These are phyloP conservation scores for Lepilemur septentrionalis DNA, from an alignment of 2,797 vertebrate genomes.

Conservation along the genomic window DNA sequence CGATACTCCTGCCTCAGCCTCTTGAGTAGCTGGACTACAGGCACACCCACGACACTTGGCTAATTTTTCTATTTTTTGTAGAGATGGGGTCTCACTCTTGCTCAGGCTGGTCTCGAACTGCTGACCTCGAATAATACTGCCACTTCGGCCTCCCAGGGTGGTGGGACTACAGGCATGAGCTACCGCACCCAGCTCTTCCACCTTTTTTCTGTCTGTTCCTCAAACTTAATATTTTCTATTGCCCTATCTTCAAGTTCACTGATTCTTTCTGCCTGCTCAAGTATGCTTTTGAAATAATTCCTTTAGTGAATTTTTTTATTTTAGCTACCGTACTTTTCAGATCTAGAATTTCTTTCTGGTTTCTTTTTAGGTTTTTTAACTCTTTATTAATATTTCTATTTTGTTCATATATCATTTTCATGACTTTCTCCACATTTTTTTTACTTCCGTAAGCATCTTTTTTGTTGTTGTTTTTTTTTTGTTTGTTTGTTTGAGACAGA, in stretches of 20 bases:
- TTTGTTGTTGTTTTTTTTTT: too few species aligned
- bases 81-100: too few species aligned
- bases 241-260: neutral
- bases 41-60: too few species aligned
- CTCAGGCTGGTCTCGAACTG: neutral
- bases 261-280: neutral
- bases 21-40: too few species aligned
- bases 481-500: too few species aligned
- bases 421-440: neutral
- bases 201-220: neutral
- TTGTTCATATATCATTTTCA: neutral
- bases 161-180: neutral
- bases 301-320: neutral
- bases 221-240: neutral
- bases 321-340: neutral
- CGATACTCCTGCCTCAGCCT: neutral
- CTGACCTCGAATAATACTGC: neutral
- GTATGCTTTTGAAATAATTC: neutral
- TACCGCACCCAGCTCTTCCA: neutral
- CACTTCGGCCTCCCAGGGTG: neutral
- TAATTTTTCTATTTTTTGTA: too few species aligned
- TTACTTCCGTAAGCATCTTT: too few species aligned
- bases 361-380: neutral
- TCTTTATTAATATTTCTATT: neutral
- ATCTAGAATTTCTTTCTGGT: neutral